phyloP scores from a whole-genome alignment of 2,888 invertebrate genomes.

The Leucophenga montana region DNA sequence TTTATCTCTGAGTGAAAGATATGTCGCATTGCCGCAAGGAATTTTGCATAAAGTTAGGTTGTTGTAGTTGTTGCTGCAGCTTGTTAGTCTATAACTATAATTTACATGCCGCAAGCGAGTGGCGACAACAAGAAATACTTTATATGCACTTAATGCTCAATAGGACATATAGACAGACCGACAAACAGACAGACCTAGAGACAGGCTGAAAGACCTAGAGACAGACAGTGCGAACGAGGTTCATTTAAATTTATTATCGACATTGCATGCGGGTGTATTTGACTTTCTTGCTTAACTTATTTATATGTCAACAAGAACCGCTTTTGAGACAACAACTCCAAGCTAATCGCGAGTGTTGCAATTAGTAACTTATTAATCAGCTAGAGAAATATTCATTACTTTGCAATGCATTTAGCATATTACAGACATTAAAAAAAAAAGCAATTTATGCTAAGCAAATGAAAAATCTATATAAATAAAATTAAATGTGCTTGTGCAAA shows the following conservation, averaged over 20 bases:
- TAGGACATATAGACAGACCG: no score
- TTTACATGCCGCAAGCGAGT: conserved; percentile 7
- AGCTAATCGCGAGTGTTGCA: conserved; percentile 11
- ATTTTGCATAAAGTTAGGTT: no score
- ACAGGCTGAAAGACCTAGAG: no score
- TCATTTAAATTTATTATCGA: no score
- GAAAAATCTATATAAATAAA: not conserved
- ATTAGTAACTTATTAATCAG: conserved; percentile 22
- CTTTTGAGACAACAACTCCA: not conserved
- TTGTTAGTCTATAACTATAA: conserved; percentile 2
- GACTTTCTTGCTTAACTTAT: conserved; percentile 2
- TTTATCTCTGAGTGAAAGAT: no score
- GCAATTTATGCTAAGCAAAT: conserved; percentile 4
- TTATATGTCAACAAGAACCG: conserved; percentile 17
- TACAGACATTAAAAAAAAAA: conserved; percentile 5
- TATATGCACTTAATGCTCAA: conserved; percentile 17
- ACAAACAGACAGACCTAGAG: no score
- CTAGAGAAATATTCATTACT: conserved; percentile 14
- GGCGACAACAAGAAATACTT: conserved; percentile 7
- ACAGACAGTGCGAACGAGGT: no score
- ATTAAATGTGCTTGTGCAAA: not conserved
- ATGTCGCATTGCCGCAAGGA: no score
- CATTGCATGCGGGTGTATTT: conserved; percentile 14
- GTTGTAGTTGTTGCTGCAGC: no score
- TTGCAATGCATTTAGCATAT: conserved; percentile 8